Base-by-base conservation (phyloP, 1,140 invertebrate species). In the Nomia melanderi region DNA sequence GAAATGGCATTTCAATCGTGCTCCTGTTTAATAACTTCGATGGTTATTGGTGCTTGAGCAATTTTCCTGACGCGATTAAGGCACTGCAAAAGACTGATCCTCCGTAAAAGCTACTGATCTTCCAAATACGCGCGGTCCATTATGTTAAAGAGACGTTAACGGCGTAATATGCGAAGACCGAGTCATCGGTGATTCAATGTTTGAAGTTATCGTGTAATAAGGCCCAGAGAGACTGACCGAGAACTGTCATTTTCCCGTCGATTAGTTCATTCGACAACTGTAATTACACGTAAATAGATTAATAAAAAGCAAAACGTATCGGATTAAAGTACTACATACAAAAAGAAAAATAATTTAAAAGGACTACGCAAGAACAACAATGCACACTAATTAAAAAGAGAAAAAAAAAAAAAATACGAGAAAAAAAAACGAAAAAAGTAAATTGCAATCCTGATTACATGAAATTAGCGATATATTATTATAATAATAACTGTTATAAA, bases 41-140 rank as follows among this genome's bases (percentile, higher is more conserved):
- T 20, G 44, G 36, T 69, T 79, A 85, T 77, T 81, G 83, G 72
- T 82, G 82, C 83, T 85, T 84, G 82, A 85, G 47, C 72, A 63
- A 36, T 41, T 67, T 50, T 79, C 31, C 76, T 41, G 44, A 71
- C 70, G 50, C 73, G 78, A 77, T 82, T 84, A 84, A 81, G 83
- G 80, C 83, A 84, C 83, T 84, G 83, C 75, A 82, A 84, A 84
- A 81, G 70, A 76, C 72, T 47, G 54, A 71, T 74, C 14, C 27
- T 69, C 69, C 27, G 56, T 77, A 64, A 77, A 78, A 77, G 56
- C 62, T 64, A 71, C 25, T 71, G 73, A 76, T 69, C 73, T 76
- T 47, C 54, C 57, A 69, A 69, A 76, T 59, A 57, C 54, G 73
- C 54, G 73, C 54, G 39, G 36, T 69, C 73, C 54, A 8, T 59